Evolutionary conservation across 2,797 vertebrate genomes (phyloP).

Genomic region (Anas capensis): DNA sequence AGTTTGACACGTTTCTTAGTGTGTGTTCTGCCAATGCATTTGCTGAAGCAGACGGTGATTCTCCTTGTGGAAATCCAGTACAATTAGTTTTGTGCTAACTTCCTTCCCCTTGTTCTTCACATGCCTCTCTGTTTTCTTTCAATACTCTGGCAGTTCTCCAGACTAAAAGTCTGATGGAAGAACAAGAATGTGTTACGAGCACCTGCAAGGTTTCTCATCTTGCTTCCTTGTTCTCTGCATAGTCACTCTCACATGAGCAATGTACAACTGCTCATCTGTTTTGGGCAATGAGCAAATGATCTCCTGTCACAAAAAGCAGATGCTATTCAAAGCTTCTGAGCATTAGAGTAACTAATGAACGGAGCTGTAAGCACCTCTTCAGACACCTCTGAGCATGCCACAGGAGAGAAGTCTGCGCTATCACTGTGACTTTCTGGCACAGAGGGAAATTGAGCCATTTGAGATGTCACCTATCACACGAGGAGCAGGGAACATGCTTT

Average conservation of each 20-base stretch:
- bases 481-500: background rate
- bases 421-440: background rate
- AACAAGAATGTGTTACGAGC: background rate
- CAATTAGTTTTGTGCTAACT: background rate
- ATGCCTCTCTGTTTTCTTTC: background rate
- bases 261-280: fast-evolving
- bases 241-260: background rate
- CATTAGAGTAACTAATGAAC: background rate
- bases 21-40: background rate
- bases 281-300: background rate
- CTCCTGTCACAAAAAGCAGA: background rate
- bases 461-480: fast-evolving
- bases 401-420: background rate
- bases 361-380: background rate
- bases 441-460: background rate
- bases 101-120: background rate
- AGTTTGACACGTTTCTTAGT: background rate
- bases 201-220: background rate
- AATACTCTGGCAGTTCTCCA: constrained; percentile 10
- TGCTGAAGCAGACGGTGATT: background rate
- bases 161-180: background rate
- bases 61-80: background rate
- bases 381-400: background rate
- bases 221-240: background rate
- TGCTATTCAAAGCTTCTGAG: background rate